Evolutionary conservation across 2,888 invertebrate species (phyloP).

Genomic region (Eledona agricola): DNA sequence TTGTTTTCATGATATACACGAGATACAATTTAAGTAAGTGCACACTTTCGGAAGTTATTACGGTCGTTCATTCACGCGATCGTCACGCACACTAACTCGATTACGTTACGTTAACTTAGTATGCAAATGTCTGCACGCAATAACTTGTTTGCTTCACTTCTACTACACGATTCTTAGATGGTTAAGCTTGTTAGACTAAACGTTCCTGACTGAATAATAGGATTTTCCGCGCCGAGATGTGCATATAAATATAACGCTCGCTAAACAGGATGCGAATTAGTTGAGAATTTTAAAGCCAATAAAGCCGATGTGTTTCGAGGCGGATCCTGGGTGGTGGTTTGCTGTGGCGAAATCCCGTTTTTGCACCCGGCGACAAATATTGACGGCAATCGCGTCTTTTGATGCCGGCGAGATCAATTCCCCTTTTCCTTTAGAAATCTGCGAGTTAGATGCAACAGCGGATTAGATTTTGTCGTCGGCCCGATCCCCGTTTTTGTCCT

Average conservation of each 20-base stretch:
- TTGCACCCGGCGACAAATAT: constrained; percentile 14
- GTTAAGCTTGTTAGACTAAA: constrained; percentile 15
- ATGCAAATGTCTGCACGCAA: constrained; percentile 31
- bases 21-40: constrained; percentile 28
- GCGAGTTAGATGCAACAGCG: background rate
- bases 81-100: constrained; percentile 32
- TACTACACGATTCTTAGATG: constrained; percentile 30
- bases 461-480: background rate
- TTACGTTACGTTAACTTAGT: constrained; percentile 26
- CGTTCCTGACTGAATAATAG: constrained; percentile 18
- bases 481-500: too few species aligned
- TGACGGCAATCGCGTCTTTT: constrained; percentile 19
- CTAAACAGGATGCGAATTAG: constrained; percentile 5
- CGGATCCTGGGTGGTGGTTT: too few species aligned
- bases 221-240: constrained; percentile 16
- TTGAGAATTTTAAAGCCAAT: too few species aligned
- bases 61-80: constrained; percentile 14
- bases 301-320: too few species aligned
- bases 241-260: constrained; percentile 16
- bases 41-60: constrained; percentile 30
- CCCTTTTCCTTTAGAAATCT: constrained; percentile 5
- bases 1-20: constrained; percentile 31
- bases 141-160: constrained; percentile 25
- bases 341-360: constrained; percentile 15
- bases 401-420: constrained; percentile 5